Evolutionary conservation across 2,888 invertebrate genomes (phyloP).

Genomic region (Plebejus melissa): DNA sequence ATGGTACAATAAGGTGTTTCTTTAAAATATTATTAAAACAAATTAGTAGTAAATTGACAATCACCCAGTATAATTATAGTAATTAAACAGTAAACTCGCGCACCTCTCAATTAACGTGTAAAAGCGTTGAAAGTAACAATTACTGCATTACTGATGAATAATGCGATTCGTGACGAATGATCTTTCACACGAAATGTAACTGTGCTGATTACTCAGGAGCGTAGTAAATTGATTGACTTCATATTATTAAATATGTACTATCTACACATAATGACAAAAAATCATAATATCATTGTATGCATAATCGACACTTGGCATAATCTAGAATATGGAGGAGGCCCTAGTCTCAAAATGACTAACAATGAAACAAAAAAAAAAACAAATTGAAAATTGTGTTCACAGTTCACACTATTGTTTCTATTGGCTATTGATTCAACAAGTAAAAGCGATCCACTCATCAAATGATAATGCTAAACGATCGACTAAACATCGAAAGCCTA

Average conservation of each 20-base stretch:
- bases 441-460: too few species aligned
- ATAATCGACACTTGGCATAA: too few species aligned
- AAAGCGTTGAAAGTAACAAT: constrained; percentile 17
- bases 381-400: too few species aligned
- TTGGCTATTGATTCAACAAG: too few species aligned
- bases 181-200: background rate
- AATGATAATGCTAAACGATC: background rate
- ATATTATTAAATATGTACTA: background rate
- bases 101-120: background rate
- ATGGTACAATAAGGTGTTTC: too few species aligned
- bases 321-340: too few species aligned
- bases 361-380: too few species aligned
- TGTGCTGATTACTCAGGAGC: background rate
- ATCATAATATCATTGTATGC: too few species aligned
- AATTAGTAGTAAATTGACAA: background rate
- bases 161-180: constrained; percentile 3
- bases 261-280: background rate
- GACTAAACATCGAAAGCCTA: background rate
- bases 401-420: too few species aligned
- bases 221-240: background rate
- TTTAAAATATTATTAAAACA: too few species aligned
- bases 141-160: background rate
- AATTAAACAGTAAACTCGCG: background rate
- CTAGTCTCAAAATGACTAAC: too few species aligned
- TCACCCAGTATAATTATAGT: background rate